These are phyloP conservation scores for Papilio protenor DNA, from an alignment of 2,888 invertebrate genomes.

Conservation along the genomic window DNA sequence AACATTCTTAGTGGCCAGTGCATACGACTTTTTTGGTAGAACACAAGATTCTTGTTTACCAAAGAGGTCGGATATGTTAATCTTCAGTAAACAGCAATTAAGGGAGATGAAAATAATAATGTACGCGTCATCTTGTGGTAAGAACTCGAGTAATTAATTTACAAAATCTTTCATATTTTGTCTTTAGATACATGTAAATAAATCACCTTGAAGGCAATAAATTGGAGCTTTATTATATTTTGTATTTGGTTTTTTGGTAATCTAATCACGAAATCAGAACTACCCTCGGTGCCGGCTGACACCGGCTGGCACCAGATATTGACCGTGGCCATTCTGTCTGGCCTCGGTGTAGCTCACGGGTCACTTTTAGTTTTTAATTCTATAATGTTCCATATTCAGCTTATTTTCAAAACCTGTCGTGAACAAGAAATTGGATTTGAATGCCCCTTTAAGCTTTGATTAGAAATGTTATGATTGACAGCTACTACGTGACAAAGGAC, in stretches of 20 bases:
- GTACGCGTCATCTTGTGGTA: not conserved
- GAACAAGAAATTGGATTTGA: not conserved
- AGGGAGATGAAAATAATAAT: no score
- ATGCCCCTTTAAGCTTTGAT: not conserved
- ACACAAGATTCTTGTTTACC: not conserved
- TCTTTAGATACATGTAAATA: slow-evolving; percentile 32
- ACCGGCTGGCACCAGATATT: slow-evolving; percentile 51
- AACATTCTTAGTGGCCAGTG: slow-evolving; percentile 6
- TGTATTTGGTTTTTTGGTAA: slow-evolving; percentile 40
- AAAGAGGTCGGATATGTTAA: not conserved
- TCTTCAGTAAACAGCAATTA: not conserved
- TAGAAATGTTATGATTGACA: not conserved
- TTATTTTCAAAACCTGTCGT: not conserved
- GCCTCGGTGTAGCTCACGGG: slow-evolving; percentile 51
- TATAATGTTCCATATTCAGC: not conserved
- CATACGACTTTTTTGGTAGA: not conserved
- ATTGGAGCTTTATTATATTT: slow-evolving; percentile 40
- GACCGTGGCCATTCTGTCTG: slow-evolving; percentile 49
- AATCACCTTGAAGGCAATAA: slow-evolving; percentile 35
- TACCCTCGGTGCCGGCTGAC: slow-evolving; percentile 48
- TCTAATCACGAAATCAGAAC: slow-evolving; percentile 43
- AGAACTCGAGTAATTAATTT: not conserved
- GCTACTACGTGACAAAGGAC: slow-evolving; percentile 4
- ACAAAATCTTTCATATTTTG: not conserved
- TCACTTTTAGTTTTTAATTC: slow-evolving; percentile 43